Percentiles rank a stretch among this genome's conserved stretches.
These are phyloP conservation scores for Falco rusticolus DNA, from an alignment of 2,797 vertebrate species.

Conservation along the genomic window DNA sequence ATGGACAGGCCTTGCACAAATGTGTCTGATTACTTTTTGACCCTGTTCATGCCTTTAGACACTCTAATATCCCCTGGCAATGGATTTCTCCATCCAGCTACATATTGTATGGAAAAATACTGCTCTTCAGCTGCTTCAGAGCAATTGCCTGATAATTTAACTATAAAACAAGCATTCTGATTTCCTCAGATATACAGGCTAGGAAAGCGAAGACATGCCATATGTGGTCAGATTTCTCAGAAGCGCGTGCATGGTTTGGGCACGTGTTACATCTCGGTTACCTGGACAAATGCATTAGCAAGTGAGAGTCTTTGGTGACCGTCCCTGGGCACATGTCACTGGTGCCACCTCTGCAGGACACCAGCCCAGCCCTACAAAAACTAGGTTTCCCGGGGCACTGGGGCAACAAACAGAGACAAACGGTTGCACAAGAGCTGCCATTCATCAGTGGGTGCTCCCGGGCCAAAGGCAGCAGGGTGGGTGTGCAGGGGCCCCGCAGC, in stretches of 20 bases:
- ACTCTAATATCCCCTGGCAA: not conserved
- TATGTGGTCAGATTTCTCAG: not conserved
- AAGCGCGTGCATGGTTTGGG: accelerated
- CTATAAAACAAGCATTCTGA: not conserved
- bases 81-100: not conserved
- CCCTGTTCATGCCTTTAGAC: not conserved
- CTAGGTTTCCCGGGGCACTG: accelerated
- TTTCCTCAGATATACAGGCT: not conserved
- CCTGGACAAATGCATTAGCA: not conserved
- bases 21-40: not conserved
- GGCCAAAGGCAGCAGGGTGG: not conserved
- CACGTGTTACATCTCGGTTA: not conserved
- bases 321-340: not conserved
- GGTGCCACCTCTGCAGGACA: not conserved
- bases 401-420: not conserved
- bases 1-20: not conserved
- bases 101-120: not conserved
- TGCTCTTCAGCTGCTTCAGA: not conserved
- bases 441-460: accelerated
- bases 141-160: not conserved
- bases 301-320: not conserved
- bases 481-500: not conserved
- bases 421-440: accelerated
- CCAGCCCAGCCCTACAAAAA: not conserved
- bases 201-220: not conserved